Evolutionary conservation across 2,797 vertebrate species (phyloP), one percentile per base, ranked within the genome.

Genomic region (Cottoperca gobio): DNA sequence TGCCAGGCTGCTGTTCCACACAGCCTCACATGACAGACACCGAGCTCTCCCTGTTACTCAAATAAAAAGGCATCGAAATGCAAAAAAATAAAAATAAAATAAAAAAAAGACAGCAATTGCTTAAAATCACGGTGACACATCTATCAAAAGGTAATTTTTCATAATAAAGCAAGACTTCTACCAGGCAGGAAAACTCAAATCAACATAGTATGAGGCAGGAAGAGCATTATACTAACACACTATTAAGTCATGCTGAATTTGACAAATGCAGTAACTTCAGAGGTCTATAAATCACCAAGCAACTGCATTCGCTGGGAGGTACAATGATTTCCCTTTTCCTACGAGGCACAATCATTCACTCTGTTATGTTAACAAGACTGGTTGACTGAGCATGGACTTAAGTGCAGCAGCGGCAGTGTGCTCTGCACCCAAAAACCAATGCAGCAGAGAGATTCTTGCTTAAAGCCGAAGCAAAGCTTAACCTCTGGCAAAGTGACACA

Each of bases 361-460:
- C 81, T 77, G 82, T 84, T 88, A 82, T 90, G 88, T 86, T 90
- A 92, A 91, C 89, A 89, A 86, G 83, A 81, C 63, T 55, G 82
- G 79, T 78, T 87, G 91, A 88, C 84, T 87, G 85, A 89, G 80
- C 82, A 35, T 28, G 53, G 88, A 87, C 82, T 88, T 72, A 88
- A 90, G 85, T 80, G 87, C 77, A 85, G 81, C 79, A 52, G 78
- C 67, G 24, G 46, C 84, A 58, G 62, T 57, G 62, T 65, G 68
- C 59, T 50, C 23, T 59, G 43, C 66, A 76, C 81, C 82, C 71
- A 26, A 58, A 66, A 72, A 78, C 46, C 59, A 63, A 66, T 9
- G 76, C 78, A 70, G 69, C 78, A 83, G 65, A 73, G 58, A 78
- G 62, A 87, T 68, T 64, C 71, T 16, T 2, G 43, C 81, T 82